Evolutionary conservation across 2,113 vertebrate genomes (phyloP), one percentile per base, ranked within the genome.

Genomic region (Silurus meridionalis): DNA sequence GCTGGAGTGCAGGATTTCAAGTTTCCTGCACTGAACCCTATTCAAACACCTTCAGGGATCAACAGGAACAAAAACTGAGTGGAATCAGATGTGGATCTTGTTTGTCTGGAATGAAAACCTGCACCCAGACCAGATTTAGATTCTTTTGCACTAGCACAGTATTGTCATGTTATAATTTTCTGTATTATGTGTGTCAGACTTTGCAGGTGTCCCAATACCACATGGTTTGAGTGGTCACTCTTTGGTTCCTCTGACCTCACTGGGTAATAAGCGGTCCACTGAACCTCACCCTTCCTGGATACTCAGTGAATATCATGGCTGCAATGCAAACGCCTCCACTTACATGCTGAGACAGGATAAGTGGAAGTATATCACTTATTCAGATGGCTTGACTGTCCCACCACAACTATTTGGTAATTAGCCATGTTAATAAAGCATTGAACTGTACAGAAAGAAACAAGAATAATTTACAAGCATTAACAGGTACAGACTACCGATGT

Each of bases 291-390:
- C 96, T 10, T 90, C 92, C 0, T 99, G 97, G 98, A 93, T 96
- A 61, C 85, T 99, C 86, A 99, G 98, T 83, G 97, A 99, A 92
- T 99, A 97, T 91, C 98, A 99, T 0, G 98, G 98, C 0, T 98
- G 96, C 89, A 96, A 99, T 50, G 97, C 93, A 50, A 99, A 99
- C 78, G 94, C 97, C 25, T 99, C 98, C 28, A 95, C 94, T 5
- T 99, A 98, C 90, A 99, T 99, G 98, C 95, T 99, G 57, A 95
- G 96, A 90, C 94, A 87, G 6, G 93, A 93, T 67, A 92, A 53
- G 0, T 99, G 98, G 98, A 99, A 99, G 87, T 98, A 97, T 6
- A 95, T 99, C 11, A 46, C 97, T 0, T 99, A 97, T 61, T 91
- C 96, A 0, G 96, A 99, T 77, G 97, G 97, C 0, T 61, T 19